Conservation (phyloP, 1,140 invertebrate genomes). For the Aphis craccivora region DNA sequence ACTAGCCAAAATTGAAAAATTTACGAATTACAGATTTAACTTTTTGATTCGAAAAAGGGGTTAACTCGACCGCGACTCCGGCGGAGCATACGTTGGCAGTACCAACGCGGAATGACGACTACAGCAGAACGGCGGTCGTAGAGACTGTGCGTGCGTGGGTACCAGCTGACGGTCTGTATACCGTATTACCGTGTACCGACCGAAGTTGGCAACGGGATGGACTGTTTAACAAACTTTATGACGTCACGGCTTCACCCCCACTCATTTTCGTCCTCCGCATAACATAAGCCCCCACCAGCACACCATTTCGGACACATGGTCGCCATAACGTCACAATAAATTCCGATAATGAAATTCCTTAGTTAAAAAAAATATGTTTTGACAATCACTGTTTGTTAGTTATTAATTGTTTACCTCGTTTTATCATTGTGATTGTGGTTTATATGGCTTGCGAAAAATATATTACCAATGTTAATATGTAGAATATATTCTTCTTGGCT, state of each 20-base stretch:
- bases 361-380: not conserved
- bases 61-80: not conserved
- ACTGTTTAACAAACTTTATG: conserved; percentile 38
- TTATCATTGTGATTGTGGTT: not conserved
- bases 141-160: conserved; percentile 46
- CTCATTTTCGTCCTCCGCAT: not conserved
- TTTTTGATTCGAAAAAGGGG: not conserved
- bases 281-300: not conserved
- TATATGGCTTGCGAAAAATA: not conserved
- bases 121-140: not conserved
- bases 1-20: not conserved
- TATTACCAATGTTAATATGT: not conserved
- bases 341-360: conserved; percentile 33
- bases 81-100: not conserved
- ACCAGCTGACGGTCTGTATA: conserved; percentile 38
- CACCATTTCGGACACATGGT: not conserved
- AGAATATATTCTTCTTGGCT: no score
- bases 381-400: not conserved
- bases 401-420: not conserved
- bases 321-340: not conserved
- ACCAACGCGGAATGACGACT: conserved; percentile 25
- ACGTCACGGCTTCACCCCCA: conserved; percentile 1
- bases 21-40: not conserved
- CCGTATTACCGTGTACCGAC: conserved; percentile 18
- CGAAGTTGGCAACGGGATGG: conserved; percentile 49